phyloP scores from a whole-genome alignment of 2,888 invertebrate species.

The Nemotelus pantherinus region DNA sequence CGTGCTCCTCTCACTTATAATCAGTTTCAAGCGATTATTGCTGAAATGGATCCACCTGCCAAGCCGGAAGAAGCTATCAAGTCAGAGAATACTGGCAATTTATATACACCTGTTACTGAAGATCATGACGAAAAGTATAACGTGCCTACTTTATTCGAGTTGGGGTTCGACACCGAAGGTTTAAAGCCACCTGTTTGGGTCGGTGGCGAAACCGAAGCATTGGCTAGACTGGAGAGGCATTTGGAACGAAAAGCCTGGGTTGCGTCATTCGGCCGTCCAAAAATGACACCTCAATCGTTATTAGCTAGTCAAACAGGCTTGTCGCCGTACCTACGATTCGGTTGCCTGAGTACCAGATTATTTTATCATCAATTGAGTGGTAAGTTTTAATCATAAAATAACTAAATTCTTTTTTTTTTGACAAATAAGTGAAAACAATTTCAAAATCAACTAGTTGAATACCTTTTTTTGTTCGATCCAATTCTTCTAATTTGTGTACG shows the following conservation, averaged over 20 bases:
- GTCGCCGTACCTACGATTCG: slow-evolving; percentile 86
- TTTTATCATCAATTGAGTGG: slow-evolving; percentile 85
- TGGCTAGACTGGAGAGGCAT: slow-evolving; percentile 78
- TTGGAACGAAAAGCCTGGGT: slow-evolving; percentile 89
- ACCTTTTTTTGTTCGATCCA: no score
- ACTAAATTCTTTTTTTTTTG: neutral
- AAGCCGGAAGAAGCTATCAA: slow-evolving; percentile 71
- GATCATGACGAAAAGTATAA: slow-evolving; percentile 86
- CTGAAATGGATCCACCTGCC: slow-evolving; percentile 79
- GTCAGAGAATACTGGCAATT: slow-evolving; percentile 68
- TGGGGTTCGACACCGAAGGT: slow-evolving; percentile 82
- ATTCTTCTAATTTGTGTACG: no score
- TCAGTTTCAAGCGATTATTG: slow-evolving; percentile 83
- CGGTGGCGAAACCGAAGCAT: slow-evolving; percentile 81
- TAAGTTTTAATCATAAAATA: slow-evolving; percentile 54
- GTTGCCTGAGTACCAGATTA: slow-evolving; percentile 83
- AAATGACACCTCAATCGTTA: slow-evolving; percentile 88
- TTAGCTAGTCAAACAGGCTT: slow-evolving; percentile 85
- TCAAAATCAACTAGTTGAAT: no score
- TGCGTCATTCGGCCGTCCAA: slow-evolving; percentile 87
- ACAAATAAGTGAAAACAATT: no score
- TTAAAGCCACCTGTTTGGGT: slow-evolving; percentile 78
- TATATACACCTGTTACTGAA: slow-evolving; percentile 74
- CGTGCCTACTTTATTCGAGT: slow-evolving; percentile 85
- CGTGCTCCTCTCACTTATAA: slow-evolving; percentile 87